phyloP scores from a whole-genome alignment of 2,797 vertebrate genomes.

The Clarias fuscus region DNA sequence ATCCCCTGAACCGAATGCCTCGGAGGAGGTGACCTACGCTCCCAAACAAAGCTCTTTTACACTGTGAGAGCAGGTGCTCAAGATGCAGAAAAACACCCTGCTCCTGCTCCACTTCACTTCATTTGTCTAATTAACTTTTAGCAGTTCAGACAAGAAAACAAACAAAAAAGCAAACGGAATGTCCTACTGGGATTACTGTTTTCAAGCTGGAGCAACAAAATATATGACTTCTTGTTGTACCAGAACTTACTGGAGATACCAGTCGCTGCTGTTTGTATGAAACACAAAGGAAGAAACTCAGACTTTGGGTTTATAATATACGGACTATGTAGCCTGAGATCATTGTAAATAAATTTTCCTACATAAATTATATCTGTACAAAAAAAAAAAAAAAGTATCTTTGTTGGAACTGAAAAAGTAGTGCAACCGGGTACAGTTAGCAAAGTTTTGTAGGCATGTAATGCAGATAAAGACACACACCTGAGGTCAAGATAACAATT shows the following conservation, averaged over 20 bases:
- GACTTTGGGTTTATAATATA: slow-evolving; percentile 33
- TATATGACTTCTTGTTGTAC: slow-evolving; percentile 10
- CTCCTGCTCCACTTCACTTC: slow-evolving; percentile 11
- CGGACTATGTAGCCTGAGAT: slow-evolving; percentile 40
- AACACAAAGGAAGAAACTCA: slow-evolving; percentile 7
- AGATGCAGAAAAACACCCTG: slow-evolving; percentile 23
- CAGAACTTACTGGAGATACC: slow-evolving; percentile 13
- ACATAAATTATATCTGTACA: slow-evolving; percentile 2
- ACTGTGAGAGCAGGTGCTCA: slow-evolving; percentile 78
- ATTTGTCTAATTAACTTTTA: slow-evolving; percentile 22
- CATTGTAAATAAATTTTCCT: slow-evolving; percentile 13
- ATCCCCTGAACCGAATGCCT: slow-evolving; percentile 69
- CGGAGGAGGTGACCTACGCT: slow-evolving; percentile 46
- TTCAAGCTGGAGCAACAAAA: slow-evolving; percentile 2
- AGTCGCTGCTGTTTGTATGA: slow-evolving; percentile 32
- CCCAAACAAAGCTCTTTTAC: slow-evolving; percentile 94
- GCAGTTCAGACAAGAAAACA: slow-evolving; percentile 1
- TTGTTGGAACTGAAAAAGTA: not conserved
- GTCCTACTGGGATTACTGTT: slow-evolving; percentile 42
- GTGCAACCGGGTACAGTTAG: not conserved
- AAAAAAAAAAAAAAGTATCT: not conserved
- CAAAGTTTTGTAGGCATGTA: slow-evolving; percentile 1
- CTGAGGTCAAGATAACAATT: not conserved
- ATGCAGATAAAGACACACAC: not conserved
- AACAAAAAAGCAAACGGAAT: slow-evolving; percentile 18